Evolutionary conservation across 64 coral and sea anemone species (phyloP), one percentile per base, ranked within the genome.

Genomic region (Cladopsammia gracilis): DNA sequence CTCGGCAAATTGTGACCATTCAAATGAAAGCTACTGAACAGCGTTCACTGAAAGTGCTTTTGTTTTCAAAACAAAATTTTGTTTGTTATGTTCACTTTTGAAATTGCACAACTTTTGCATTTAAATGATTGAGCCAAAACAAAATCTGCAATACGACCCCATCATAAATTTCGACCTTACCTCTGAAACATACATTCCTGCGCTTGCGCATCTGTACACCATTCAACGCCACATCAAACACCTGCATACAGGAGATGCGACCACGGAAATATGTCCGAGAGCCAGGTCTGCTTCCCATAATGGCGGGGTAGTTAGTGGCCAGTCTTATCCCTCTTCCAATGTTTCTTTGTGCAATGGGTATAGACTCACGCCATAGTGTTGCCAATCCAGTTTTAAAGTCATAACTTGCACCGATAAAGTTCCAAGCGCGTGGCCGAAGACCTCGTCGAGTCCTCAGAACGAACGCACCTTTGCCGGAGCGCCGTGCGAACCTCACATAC

Each of bases 361-460:
- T 20, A 16, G 76, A 64, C 42, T 98, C 58, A 26, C 90, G 74
- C 96, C 92, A 94, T 20, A 98, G 66, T 47, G 88, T 93, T 20
- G 96, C 96, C 44, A 76, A 14, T 19, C 88, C 92, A 70, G 92
- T 87, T 3, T 45, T 62, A 44, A 65, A 67, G 25, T 91, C 88
- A 43, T 98, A 98, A n/a, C 74, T 88, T 24, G 92, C 96, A 18
- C 84, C 96, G 65, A 98, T 69, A 43, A 83, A 98, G 77, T 85
- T 98, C 96, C 96, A 98, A 0, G 3, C 43, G 62, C 58, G 71
- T 71, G 64, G 73, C 7, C 60, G 79, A 10, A 67, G 68, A 66
- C 61, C 80, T 48, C 18, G 84, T 48, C 23, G 84, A 51, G 67
- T 88, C 53, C 56, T 47, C 71, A 88, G 75, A 73, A 62, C 76